Evolutionary conservation across 2,888 invertebrate species (phyloP).

Genomic region (Drosophila parthenogenetica): DNA sequence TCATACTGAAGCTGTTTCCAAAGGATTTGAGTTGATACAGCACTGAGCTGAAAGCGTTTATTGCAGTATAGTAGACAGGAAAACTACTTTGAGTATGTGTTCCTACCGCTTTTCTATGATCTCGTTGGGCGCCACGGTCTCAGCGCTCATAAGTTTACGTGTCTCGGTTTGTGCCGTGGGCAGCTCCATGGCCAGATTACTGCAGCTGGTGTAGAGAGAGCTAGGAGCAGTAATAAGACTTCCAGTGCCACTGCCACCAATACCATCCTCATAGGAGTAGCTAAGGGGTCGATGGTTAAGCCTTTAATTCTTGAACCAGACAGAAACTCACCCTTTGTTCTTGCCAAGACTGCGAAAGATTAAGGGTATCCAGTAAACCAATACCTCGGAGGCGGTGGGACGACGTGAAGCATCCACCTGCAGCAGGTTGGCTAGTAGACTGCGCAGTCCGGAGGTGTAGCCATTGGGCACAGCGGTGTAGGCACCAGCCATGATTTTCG

Average conservation of each 20-base stretch:
- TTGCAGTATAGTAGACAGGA: too few species aligned
- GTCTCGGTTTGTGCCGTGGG: constrained; percentile 83
- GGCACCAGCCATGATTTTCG: constrained; percentile 90
- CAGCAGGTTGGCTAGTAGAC: constrained; percentile 88
- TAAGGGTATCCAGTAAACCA: constrained; percentile 86
- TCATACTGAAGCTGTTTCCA: constrained; percentile 86
- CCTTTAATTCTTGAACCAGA: too few species aligned
- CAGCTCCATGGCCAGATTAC: constrained; percentile 63
- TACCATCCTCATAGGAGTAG: constrained; percentile 82
- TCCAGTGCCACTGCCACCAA: constrained; percentile 50
- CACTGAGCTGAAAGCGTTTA: constrained; percentile 85
- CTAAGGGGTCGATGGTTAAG: constrained; percentile 44
- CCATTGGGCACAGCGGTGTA: constrained; percentile 88
- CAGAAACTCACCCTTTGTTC: constrained; percentile 82
- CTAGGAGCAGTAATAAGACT: constrained; percentile 48
- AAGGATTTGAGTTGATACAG: constrained; percentile 87
- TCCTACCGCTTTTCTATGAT: constrained; percentile 82
- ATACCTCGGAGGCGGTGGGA: constrained; percentile 88
- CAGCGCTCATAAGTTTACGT: constrained; percentile 83
- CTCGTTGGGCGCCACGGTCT: constrained; percentile 82
- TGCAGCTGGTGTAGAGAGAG: constrained; percentile 46
- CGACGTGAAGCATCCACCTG: constrained; percentile 87
- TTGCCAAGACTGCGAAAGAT: constrained; percentile 85
- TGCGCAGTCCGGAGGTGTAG: constrained; percentile 88
- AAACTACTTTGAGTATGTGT: too few species aligned